Percentiles rank a stretch among this genome's conserved stretches.
phyloP scores from a whole-genome alignment of 1,140 invertebrate genomes.

The Heterodera schachtii region DNA sequence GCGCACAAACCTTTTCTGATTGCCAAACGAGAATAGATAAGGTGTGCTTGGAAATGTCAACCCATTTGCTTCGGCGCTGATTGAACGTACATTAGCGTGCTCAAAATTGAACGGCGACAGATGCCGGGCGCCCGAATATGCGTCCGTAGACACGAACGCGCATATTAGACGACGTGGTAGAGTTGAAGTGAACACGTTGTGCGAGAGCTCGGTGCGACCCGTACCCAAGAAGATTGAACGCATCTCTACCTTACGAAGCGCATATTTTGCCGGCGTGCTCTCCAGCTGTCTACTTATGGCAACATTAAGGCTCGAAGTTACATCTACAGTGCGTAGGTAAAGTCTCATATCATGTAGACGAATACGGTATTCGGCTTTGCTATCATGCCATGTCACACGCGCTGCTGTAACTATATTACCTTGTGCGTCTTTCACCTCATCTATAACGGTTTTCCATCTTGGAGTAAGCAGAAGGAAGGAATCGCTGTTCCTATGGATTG shows the following conservation, averaged over 20 bases:
- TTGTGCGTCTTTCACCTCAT: background rate
- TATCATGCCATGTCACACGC: background rate
- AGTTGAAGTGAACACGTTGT: constrained; percentile 18
- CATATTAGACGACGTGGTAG: constrained; percentile 29
- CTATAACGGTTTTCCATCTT: background rate
- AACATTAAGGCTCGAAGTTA: constrained; percentile 25
- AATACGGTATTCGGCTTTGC: constrained; percentile 22
- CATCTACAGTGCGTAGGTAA: constrained; percentile 28
- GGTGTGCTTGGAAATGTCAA: constrained; percentile 25
- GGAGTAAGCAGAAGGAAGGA: constrained; percentile 27
- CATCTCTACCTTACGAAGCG: constrained; percentile 33
- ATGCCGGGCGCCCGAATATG: constrained; percentile 17
- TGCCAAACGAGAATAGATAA: constrained; percentile 21
- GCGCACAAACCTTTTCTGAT: constrained; percentile 20
- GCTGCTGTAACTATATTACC: background rate
- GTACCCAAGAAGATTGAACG: constrained; percentile 15
- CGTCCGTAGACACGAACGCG: constrained; percentile 8
- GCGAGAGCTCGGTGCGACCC: constrained; percentile 32
- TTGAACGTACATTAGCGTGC: constrained; percentile 28
- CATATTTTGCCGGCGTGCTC: constrained; percentile 24
- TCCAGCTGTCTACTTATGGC: constrained; percentile 34
- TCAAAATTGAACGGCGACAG: constrained; percentile 36
- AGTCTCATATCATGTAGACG: constrained; percentile 26
- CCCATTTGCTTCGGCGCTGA: constrained; percentile 33
- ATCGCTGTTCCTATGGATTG: constrained; percentile 23